Evolutionary conservation across 2,888 invertebrate species (phyloP), one percentile per base, ranked within the genome.

Genomic region (Epinotia nisella): DNA sequence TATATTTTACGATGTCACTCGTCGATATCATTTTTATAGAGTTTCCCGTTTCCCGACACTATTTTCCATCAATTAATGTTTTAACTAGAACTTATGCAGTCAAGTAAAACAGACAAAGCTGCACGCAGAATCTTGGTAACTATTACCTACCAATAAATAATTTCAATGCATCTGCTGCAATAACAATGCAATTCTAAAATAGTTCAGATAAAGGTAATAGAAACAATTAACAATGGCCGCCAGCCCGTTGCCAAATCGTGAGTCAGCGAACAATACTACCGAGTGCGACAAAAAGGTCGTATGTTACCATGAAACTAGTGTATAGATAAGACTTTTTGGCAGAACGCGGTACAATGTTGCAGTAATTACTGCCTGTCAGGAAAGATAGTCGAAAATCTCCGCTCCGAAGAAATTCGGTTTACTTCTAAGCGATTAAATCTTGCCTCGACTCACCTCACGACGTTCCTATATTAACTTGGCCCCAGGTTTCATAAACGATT

Each of bases 141-240:
- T n/a, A n/a, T n/a, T n/a, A n/a, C n/a, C 19, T 41, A 24, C 59
- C 56, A 70, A 70, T 70, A 70, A 70, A 56, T 70, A 67, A 67
- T 53, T 59, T 21, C 19, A 55, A 56, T 56, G 55, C 39, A 66
- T 66, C 66, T 39, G 51, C 53, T 35, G 39, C 55, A 66, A 56
- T 39, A 66, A 71, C 71, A 72, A 62, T 72, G 68, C 68, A 35
- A 61, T 72, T 11, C 67, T 62, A 69, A 55, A 74, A 72, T 75
- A 70, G 65, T 60, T 70, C 64, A 75, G 76, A 76, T 76, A 77
- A 77, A 70, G 41, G 66, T 75, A 72, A 69, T 71, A 68, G 53
- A 70, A 75, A 76, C 77, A 78, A 79, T 80, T 78, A 77, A 80
- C 79, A 79, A 78, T 78, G 65, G 75, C 56, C 64, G 68, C 4